Evolutionary conservation across 2,888 invertebrate species (phyloP).

Genomic region (Nomada fucata): DNA sequence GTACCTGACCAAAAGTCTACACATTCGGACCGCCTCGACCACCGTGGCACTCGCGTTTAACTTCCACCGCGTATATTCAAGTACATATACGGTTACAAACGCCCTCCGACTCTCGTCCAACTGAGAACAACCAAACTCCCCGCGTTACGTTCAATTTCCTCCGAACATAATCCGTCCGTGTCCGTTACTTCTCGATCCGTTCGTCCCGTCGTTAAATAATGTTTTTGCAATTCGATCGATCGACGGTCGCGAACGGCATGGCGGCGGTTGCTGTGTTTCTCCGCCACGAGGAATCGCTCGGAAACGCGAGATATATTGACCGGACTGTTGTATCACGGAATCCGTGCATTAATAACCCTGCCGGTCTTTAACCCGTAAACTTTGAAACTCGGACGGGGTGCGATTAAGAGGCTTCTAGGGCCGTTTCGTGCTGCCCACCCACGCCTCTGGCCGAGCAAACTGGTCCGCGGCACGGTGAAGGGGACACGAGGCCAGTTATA

Average conservation of each 20-base stretch:
- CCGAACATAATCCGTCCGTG: not conserved
- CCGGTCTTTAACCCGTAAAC: slow-evolving; percentile 78
- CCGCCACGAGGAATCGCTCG: slow-evolving; percentile 69
- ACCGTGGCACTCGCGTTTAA: too few relatives aligned
- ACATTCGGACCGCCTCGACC: too few relatives aligned
- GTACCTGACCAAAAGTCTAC: too few relatives aligned
- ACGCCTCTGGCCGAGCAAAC: slow-evolving; percentile 43
- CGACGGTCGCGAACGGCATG: slow-evolving; percentile 33
- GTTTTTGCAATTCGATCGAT: slow-evolving; percentile 58
- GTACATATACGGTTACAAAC: too few relatives aligned
- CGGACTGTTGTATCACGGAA: slow-evolving; percentile 76
- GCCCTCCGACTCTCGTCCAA: too few relatives aligned
- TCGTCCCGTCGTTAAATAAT: slow-evolving; percentile 6
- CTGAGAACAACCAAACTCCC: too few relatives aligned
- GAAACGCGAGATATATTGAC: slow-evolving; percentile 75
- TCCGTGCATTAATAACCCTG: slow-evolving; percentile 79
- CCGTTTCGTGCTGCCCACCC: slow-evolving; percentile 71
- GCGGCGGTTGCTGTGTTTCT: slow-evolving; percentile 31
- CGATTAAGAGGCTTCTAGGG: slow-evolving; percentile 76
- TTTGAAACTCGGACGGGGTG: slow-evolving; percentile 78
- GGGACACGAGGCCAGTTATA: slow-evolving; percentile 56
- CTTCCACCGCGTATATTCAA: too few relatives aligned
- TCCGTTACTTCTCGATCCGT: slow-evolving; percentile 2
- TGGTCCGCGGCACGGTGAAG: slow-evolving; percentile 45
- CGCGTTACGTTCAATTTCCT: too few relatives aligned